These are phyloP conservation scores for Pseudochirops cupreus DNA, from an alignment of 2,797 vertebrate genomes.

Conservation along the genomic window DNA sequence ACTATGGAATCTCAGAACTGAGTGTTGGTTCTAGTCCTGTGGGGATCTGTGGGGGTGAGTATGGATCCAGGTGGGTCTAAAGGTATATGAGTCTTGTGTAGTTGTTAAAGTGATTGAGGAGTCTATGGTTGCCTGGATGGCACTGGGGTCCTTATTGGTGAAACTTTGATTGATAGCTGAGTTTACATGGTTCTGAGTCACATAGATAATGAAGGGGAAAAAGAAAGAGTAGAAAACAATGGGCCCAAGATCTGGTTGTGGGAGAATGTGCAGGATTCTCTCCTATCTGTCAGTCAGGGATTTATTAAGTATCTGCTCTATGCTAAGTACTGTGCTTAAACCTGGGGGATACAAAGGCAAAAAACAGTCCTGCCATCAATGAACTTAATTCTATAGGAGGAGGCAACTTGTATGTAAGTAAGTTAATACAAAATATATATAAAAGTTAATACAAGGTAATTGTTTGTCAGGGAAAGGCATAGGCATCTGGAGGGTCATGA, in stretches of 20 bases:
- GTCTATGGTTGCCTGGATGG: neutral
- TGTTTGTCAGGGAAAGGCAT: neutral
- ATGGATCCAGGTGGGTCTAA: neutral
- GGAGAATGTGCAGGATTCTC: neutral
- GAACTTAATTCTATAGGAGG: neutral
- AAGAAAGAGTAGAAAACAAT: neutral
- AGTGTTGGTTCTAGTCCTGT: neutral
- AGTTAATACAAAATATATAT: neutral
- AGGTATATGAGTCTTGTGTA: neutral
- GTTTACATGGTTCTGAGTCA: neutral
- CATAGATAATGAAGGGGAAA: neutral
- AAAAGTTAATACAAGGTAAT: neutral
- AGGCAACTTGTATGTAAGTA: neutral
- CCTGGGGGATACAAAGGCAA: neutral
- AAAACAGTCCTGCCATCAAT: neutral
- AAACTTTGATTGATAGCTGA: neutral
- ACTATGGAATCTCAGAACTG: neutral
- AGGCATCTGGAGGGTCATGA: neutral
- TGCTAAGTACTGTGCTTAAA: neutral
- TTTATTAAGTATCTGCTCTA: neutral
- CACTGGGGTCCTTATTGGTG: neutral
- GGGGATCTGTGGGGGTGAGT: neutral
- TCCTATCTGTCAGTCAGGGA: neutral
- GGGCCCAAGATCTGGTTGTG: neutral
- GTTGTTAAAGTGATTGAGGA: neutral